Base-by-base conservation (phyloP, 2,888 invertebrate species). In the Campaea margaritaria region DNA sequence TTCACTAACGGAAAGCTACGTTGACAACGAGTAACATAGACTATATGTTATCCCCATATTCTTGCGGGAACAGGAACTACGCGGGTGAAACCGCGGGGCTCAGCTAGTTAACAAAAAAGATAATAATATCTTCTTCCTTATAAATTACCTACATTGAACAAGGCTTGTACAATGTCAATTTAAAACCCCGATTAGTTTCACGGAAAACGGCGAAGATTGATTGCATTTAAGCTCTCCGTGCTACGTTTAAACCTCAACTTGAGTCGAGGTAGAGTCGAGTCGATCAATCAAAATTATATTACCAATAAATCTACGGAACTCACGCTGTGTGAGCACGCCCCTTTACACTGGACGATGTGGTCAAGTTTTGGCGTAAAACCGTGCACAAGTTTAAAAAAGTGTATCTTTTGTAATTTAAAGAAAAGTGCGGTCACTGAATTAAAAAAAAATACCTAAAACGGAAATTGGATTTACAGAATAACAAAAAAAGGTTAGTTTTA, bases 201-300 rank as follows among this genome's bases (percentile, higher is more conserved):
- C 42, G 45, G 58, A 58, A 21, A 74, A 69, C 68, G 73, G 77
- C 73, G 75, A 76, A 83, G 85, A 84, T 83, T 81, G 81, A 82
- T 81, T 74, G 67, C 69, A 72, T 76, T 72, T 78, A 73, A 80
- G 78, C 74, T 76, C 77, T 79, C 75, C 76, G 74, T 76, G 71
- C 79, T 78, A 77, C 76, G 71, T 79, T 85, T 76, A 80, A 82
- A 81, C 81, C 79, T 74, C 76, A 80, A 79, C 78, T 76, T 73
- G 76, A 68, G 68, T 62, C 58, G 74, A 71, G 73, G 70, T 79
- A 76, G 75, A 74, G 72, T 84, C 80, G 73, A 66, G 77, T 76
- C 89, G 83, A 91, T 91, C 90, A 89, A 91, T 91, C 91, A 90
- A 90, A 90, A 91, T 90, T 89, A 90, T 91, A 89, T 87, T 89